Evolutionary conservation across 2,888 invertebrate genomes (phyloP).

Genomic region (Epirrita christyi): DNA sequence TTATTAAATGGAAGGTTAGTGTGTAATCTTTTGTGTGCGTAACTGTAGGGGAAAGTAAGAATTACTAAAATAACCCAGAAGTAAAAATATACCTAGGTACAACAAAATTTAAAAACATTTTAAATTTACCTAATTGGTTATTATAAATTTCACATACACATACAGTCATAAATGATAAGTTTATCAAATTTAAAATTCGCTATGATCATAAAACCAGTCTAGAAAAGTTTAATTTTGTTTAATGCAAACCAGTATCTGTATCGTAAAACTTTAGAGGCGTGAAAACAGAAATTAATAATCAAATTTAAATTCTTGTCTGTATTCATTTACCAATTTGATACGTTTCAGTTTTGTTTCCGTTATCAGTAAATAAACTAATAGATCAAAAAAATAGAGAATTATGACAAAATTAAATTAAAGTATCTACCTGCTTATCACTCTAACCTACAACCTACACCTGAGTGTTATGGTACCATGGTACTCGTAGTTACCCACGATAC

Average conservation of each 20-base stretch:
- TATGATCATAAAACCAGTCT: constrained; percentile 29
- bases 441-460: too few species aligned
- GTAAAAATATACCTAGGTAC: too few species aligned
- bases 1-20: constrained; percentile 26
- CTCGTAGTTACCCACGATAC: too few species aligned
- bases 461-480: too few species aligned
- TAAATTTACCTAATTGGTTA: background rate
- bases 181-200: constrained; percentile 35
- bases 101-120: too few species aligned
- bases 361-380: too few species aligned
- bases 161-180: background rate
- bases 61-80: too few species aligned
- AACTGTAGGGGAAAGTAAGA: background rate
- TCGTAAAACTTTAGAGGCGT: constrained; percentile 35
- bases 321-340: constrained; percentile 5
- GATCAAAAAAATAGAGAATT: constrained; percentile 15
- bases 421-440: too few species aligned
- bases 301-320: constrained; percentile 27
- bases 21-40: constrained; percentile 16
- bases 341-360: background rate
- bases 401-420: too few species aligned
- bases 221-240: constrained; percentile 24
- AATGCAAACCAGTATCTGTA: constrained; percentile 25
- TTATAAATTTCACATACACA: constrained; percentile 15
- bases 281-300: constrained; percentile 36